Evolutionary conservation across 2,113 vertebrate species (phyloP).

Genomic region (human): DNA sequence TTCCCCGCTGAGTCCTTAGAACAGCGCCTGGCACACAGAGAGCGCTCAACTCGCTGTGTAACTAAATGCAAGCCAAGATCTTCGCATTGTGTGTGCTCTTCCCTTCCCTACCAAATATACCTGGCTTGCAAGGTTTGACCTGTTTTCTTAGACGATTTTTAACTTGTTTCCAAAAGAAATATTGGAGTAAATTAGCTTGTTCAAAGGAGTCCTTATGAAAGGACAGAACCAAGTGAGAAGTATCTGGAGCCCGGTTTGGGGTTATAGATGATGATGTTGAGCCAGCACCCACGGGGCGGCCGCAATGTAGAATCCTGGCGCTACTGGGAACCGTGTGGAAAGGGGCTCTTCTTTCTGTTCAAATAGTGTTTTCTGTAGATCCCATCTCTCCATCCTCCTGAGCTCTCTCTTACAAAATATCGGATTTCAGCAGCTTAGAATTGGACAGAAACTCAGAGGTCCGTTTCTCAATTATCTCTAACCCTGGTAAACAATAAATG

Average conservation of each 20-base stretch:
- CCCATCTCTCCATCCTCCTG: neutral
- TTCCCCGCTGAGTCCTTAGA: neutral
- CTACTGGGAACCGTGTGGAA: neutral
- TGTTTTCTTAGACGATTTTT: neutral
- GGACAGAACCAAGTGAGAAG: neutral
- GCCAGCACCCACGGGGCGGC: too few species aligned
- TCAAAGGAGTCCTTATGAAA: neutral
- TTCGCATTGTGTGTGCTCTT: neutral
- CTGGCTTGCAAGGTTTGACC: neutral
- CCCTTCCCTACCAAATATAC: neutral
- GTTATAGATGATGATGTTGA: neutral
- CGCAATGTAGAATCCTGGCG: neutral
- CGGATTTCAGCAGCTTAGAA: slow-evolving; percentile 21
- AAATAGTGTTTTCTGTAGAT: neutral
- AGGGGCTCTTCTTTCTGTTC: neutral
- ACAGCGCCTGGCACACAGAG: neutral
- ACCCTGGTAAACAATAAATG: neutral
- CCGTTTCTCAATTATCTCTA: neutral
- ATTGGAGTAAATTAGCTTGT: neutral
- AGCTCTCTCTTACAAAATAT: neutral
- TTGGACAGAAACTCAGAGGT: neutral
- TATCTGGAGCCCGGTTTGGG: neutral
- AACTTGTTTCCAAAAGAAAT: neutral
- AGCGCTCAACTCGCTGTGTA: neutral
- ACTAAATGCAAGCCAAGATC: neutral